Evolutionary conservation across 2,113 vertebrate genomes (phyloP).

Genomic region (Callopanchax toddi): DNA sequence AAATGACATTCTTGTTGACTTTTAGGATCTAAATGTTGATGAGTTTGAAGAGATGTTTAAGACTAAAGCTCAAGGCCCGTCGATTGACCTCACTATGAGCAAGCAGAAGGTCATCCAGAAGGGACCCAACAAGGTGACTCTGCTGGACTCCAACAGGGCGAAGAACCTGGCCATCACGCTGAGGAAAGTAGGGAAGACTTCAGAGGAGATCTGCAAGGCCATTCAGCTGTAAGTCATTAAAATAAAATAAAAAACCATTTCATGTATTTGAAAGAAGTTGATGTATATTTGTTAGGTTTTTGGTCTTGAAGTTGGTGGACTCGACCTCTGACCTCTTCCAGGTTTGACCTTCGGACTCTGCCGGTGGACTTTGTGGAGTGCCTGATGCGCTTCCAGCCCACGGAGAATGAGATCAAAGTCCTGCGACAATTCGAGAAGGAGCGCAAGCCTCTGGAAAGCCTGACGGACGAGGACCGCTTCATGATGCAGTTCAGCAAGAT

Average conservation of each 20-base stretch:
- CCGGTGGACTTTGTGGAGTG: conserved; percentile 95
- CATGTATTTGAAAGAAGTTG: too few relatives aligned
- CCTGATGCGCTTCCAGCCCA: conserved; percentile 93
- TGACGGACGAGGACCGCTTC: conserved; percentile 93
- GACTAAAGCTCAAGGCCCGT: conserved; percentile 93
- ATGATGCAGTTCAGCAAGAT: conserved; percentile 97
- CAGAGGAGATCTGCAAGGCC: conserved; percentile 95
- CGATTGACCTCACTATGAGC: conserved; percentile 85
- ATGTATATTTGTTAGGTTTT: too few relatives aligned
- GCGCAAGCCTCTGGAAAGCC: conserved; percentile 87
- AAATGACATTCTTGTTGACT: not conserved
- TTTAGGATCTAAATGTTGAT: conserved; percentile 93
- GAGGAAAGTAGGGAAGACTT: conserved; percentile 89
- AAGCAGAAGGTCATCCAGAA: conserved; percentile 90
- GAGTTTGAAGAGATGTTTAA: conserved; percentile 98
- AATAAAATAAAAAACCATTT: not conserved
- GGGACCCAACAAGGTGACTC: conserved; percentile 86
- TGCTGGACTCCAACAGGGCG: conserved; percentile 95
- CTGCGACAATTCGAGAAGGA: conserved; percentile 92
- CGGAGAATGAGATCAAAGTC: conserved; percentile 87
- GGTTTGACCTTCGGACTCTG: conserved; percentile 89
- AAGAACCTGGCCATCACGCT: conserved; percentile 98
- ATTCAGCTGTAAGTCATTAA: conserved; percentile 86
- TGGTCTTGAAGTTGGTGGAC: too few relatives aligned
- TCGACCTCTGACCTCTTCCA: conserved; percentile 46